A percentile compares a stretch with the other conserved stretches of the same genome.
Conservation (phyloP, 2,797 vertebrate genomes). For the Cossypha caffra region DNA sequence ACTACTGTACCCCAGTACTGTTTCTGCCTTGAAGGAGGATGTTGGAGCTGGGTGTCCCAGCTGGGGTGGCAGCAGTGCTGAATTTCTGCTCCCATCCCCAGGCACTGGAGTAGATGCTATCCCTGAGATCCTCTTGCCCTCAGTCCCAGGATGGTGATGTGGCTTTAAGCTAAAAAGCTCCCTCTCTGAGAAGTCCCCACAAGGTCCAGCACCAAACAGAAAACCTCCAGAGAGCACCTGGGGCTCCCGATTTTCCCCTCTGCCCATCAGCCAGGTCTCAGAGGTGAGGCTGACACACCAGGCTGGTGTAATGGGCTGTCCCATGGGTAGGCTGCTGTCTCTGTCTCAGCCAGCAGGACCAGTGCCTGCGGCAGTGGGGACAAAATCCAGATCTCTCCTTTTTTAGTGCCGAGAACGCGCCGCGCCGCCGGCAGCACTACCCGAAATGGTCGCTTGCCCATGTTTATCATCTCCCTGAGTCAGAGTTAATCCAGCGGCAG, state of each 20-base stretch:
- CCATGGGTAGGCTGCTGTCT: accelerated
- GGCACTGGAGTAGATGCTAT: background rate
- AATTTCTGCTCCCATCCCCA: background rate
- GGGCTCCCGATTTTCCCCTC: background rate
- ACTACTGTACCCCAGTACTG: background rate
- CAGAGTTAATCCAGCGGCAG: background rate
- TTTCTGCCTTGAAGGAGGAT: background rate
- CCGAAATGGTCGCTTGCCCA: background rate
- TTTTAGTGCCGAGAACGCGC: slow-evolving; percentile 7
- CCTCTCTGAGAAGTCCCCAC: accelerated
- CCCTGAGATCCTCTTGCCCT: background rate
- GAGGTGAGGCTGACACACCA: accelerated
- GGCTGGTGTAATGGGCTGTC: background rate
- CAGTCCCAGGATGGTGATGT: accelerated
- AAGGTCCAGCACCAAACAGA: background rate
- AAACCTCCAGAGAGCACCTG: background rate
- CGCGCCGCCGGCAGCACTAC: accelerated
- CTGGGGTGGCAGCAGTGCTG: background rate
- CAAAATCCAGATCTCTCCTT: slow-evolving; percentile 47
- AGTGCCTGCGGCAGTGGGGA: accelerated
- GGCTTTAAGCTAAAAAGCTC: background rate
- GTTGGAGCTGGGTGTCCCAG: background rate
- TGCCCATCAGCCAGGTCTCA: background rate
- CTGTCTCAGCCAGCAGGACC: accelerated
- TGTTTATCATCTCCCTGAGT: slow-evolving; percentile 39